Percentiles rank a stretch among this genome's conserved stretches.
Conservation (phyloP, 2,113 vertebrate species). For the Catharus fuscescens region DNA sequence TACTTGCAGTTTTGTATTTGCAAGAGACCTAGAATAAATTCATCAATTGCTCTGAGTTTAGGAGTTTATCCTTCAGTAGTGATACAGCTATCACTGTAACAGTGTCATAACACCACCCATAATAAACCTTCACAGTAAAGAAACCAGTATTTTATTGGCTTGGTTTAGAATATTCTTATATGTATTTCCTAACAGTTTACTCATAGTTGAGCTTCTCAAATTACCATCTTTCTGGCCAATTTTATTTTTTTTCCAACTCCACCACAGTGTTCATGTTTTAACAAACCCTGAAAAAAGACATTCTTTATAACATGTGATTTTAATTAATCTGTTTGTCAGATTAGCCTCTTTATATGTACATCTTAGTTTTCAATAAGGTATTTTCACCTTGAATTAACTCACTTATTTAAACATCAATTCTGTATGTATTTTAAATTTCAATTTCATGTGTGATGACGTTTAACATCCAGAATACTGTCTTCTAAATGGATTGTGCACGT, state of each 20-base stretch:
- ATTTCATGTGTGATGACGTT: not conserved
- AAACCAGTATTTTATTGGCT: not conserved
- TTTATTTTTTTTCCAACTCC: not conserved
- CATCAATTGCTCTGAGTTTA: not conserved
- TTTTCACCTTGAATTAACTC: not conserved
- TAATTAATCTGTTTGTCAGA: not conserved
- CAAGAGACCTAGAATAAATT: not conserved
- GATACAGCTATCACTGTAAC: not conserved
- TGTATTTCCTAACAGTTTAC: not conserved
- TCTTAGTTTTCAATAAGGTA: not conserved
- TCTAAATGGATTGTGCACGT: not conserved
- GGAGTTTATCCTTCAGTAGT: not conserved
- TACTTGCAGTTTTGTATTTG: not conserved
- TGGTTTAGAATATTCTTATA: not conserved
- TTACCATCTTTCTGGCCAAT: not conserved
- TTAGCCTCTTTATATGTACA: not conserved
- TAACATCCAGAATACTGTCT: not conserved
- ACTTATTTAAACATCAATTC: not conserved
- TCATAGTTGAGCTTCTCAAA: not conserved
- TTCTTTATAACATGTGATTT: not conserved
- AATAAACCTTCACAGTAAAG: not conserved
- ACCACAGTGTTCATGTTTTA: not conserved
- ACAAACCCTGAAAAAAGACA: not conserved
- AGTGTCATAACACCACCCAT: fast-evolving
- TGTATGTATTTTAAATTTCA: not conserved